Evolutionary conservation across 1,140 invertebrate species (phyloP), one percentile per base, ranked within the genome.

Genomic region (Diprion similis): DNA sequence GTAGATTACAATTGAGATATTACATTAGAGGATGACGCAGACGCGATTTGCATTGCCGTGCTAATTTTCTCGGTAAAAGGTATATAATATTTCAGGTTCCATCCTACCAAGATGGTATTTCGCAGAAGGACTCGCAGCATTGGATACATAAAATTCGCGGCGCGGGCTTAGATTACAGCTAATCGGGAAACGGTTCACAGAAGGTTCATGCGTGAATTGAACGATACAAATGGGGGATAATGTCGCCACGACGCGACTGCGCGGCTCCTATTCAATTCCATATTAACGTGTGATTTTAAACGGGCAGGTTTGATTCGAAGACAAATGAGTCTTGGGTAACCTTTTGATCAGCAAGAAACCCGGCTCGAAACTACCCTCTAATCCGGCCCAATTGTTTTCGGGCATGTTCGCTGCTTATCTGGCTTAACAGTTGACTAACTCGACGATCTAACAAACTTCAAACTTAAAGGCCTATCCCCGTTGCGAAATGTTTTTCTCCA

Each of bases 351-450:
- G 13, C 74, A 67, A 73, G 72, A 59, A 71, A 48, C 68, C 15
- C 11, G 68, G 78, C 75, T 74, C 75, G 66, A 18, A 18, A 68
- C 66, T 68, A 68, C 66, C 69, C 19, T 47, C 70, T 80, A 84
- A 81, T 85, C 80, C 79, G 78, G 77, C 71, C 79, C 80, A 85
- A 86, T 84, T 85, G 85, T 85, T 87, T 85, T 83, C 84, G 75
- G 79, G 77, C 83, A 81, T 86, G 84, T 84, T 83, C 79, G 76
- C 82, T 85, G 83, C 85, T 87, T 87, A 87, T 87, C 86, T 81
- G 81, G 83, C 82, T 86, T 86, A 87, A 87, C 85, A 82, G 86
- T 80, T 83, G 85, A 87, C 85, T 87, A 86, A 87, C 84, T 87
- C 82, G 74, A 76, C 77, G 78, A 83, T 86, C 80, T 82, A 84